Evolutionary conservation across 2,113 vertebrate genomes (phyloP).

Genomic region (Anhinga anhinga): DNA sequence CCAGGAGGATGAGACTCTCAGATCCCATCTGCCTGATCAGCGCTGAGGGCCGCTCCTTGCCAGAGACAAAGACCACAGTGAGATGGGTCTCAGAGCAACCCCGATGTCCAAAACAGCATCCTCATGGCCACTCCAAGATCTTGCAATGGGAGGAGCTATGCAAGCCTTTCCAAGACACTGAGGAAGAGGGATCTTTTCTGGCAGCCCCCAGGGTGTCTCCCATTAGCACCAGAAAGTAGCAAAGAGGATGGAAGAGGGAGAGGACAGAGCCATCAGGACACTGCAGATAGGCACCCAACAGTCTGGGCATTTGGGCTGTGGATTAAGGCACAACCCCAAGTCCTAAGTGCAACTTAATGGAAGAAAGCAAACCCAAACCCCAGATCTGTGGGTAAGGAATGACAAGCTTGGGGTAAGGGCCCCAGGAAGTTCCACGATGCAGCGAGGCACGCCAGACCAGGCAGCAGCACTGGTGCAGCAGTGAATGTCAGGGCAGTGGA

Average conservation of each 20-base stretch:
- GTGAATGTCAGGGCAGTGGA: accelerated
- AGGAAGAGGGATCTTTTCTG: not conserved
- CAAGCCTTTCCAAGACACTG: not conserved
- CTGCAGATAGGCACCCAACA: accelerated
- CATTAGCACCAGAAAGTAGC: not conserved
- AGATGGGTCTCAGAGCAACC: not conserved
- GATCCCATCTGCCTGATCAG: not conserved
- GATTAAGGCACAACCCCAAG: not conserved
- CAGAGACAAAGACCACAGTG: not conserved
- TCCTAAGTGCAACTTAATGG: not conserved
- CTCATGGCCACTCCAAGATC: not conserved
- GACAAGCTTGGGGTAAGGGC: accelerated
- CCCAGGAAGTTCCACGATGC: accelerated
- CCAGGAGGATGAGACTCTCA: accelerated
- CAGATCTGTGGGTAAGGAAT: not conserved
- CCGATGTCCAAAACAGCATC: not conserved
- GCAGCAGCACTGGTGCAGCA: not conserved
- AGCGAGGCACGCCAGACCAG: accelerated
- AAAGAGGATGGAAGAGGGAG: not conserved
- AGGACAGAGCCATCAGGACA: not conserved
- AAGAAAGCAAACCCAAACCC: not conserved
- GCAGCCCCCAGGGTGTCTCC: not conserved
- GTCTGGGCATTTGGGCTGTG: not conserved
- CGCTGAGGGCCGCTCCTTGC: not conserved
- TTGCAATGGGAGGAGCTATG: not conserved